These are phyloP conservation scores for Trichonephila clavata DNA, from an alignment of 1,140 invertebrate species.

Conservation along the genomic window DNA sequence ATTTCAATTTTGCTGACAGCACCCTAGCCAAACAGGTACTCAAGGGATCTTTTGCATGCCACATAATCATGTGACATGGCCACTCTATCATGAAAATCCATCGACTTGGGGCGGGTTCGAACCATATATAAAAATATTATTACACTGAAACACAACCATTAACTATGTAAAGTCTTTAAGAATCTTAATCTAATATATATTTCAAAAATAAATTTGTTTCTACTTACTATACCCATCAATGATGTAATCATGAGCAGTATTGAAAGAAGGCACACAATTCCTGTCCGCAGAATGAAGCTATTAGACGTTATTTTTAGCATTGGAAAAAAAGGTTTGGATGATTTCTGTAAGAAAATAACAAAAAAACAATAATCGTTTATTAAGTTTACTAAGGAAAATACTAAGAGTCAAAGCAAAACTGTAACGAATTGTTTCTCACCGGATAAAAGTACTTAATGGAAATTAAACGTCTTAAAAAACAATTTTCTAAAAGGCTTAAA, in stretches of 20 bases:
- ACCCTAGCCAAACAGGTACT: too few species aligned
- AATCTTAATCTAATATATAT: background rate
- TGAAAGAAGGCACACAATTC: slow-evolving; percentile 27
- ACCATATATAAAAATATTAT: background rate
- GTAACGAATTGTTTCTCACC: background rate
- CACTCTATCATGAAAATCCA: too few species aligned
- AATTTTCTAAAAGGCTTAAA: too few species aligned
- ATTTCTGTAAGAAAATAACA: slow-evolving; percentile 40
- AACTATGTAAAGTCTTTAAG: background rate
- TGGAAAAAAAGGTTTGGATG: background rate
- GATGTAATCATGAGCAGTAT: slow-evolving; percentile 53
- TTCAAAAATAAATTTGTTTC: background rate
- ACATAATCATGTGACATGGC: too few species aligned
- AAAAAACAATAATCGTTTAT: background rate
- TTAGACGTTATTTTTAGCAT: background rate
- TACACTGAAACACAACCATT: background rate
- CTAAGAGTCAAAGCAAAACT: background rate
- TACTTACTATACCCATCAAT: slow-evolving; percentile 73
- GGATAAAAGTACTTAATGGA: too few species aligned
- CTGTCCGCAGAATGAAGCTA: slow-evolving; percentile 46
- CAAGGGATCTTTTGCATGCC: too few species aligned
- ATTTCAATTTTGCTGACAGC: too few species aligned
- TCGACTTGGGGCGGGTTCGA: too few species aligned
- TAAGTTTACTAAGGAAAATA: too few species aligned
- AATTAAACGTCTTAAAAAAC: too few species aligned